These are phyloP conservation scores for Incurvaria masculella DNA, from an alignment of 2,888 invertebrate species.

Conservation along the genomic window DNA sequence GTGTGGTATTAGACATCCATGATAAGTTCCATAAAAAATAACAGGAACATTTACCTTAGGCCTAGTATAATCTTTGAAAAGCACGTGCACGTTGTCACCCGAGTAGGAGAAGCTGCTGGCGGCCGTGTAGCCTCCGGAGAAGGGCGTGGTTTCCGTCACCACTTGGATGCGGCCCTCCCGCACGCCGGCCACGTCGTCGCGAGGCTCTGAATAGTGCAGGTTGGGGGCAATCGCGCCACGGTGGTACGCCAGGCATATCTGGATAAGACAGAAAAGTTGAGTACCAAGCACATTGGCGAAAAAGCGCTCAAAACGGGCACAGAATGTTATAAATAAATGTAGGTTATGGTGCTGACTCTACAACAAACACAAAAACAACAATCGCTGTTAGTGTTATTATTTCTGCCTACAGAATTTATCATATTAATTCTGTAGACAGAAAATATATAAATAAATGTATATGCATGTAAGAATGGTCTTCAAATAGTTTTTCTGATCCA, in stretches of 20 bases:
- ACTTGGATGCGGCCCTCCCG: conserved; percentile 24
- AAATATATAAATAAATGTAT: too few species aligned
- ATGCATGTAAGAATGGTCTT: too few species aligned
- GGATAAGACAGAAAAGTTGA: conserved; percentile 5
- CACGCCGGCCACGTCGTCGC: conserved; percentile 20
- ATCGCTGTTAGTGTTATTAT: too few species aligned
- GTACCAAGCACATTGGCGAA: conserved; percentile 18
- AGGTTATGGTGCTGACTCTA: too few species aligned
- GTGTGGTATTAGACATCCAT: too few species aligned
- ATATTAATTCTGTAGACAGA: background rate
- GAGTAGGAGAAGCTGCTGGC: conserved; percentile 28
- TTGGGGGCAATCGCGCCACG: conserved; percentile 27
- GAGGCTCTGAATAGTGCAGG: conserved; percentile 24
- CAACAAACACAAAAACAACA: too few species aligned
- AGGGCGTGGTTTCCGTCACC: conserved; percentile 21
- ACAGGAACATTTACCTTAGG: conserved; percentile 26
- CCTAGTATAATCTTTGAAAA: conserved; percentile 31
- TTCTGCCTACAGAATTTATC: background rate
- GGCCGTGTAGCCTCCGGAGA: conserved; percentile 23
- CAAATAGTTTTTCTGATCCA: too few species aligned
- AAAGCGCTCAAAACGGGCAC: too few species aligned
- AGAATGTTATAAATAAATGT: too few species aligned
- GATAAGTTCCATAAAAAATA: too few species aligned
- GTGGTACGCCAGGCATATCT: conserved; percentile 29
- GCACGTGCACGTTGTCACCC: conserved; percentile 27